A percentile compares a stretch with the other conserved stretches of the same genome.
phyloP scores from a whole-genome alignment of 2,113 vertebrate genomes.

The Leucoraja erinaceus region DNA sequence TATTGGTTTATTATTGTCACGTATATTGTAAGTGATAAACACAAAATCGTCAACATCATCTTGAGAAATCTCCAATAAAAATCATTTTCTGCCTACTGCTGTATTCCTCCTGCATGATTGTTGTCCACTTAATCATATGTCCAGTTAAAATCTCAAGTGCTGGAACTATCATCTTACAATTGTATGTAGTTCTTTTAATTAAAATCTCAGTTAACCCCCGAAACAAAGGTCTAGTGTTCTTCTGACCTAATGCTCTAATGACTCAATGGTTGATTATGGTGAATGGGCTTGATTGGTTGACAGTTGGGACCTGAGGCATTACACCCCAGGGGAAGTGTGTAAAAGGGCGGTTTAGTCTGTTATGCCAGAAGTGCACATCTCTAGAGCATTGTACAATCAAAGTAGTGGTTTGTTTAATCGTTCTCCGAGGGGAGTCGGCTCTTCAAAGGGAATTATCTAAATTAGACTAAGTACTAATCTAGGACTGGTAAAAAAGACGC shows the following conservation, averaged over 20 bases:
- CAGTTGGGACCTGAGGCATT: constrained; percentile 6
- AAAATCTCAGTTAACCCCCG: not conserved
- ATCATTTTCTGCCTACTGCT: not conserved
- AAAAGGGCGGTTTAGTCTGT: constrained; percentile 23
- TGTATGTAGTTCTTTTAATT: not conserved
- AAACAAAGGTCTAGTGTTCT: not conserved
- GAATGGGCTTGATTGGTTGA: not conserved
- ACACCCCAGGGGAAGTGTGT: not conserved
- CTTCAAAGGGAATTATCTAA: not conserved
- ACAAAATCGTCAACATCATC: no score
- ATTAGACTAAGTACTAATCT: not conserved
- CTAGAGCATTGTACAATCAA: not conserved
- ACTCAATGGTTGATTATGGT: not conserved
- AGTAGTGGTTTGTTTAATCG: not conserved
- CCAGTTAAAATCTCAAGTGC: not conserved
- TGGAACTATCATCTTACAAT: not conserved
- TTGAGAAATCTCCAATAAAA: not conserved
- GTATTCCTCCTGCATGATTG: not conserved
- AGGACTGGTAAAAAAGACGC: not conserved
- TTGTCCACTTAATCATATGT: not conserved
- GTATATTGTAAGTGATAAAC: no score
- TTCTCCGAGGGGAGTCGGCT: not conserved
- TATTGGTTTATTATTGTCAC: not conserved
- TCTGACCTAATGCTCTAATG: not conserved
- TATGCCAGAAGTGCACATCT: constrained; percentile 34